phyloP scores from a whole-genome alignment of 2,797 vertebrate species.

The Sebastes ruberrimus region DNA sequence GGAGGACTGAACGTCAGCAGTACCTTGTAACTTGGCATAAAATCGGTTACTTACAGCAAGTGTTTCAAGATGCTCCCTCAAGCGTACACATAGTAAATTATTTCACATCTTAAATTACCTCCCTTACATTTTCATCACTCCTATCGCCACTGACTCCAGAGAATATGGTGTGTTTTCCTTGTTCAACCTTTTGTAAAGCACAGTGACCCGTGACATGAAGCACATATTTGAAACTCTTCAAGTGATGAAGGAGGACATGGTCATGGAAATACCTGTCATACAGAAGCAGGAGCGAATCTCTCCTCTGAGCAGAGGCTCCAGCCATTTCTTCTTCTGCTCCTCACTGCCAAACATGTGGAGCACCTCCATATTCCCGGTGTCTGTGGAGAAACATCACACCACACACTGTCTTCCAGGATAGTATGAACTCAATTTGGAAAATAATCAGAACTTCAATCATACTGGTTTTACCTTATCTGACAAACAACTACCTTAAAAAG shows the following conservation, averaged over 20 bases:
- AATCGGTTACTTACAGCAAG: neutral
- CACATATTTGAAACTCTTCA: neutral
- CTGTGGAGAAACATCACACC: slow-evolving; percentile 67
- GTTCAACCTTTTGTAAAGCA: neutral
- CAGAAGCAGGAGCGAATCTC: slow-evolving; percentile 94
- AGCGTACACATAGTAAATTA: neutral
- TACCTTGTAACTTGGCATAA: neutral
- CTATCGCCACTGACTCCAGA: neutral
- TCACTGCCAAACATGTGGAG: slow-evolving; percentile 92
- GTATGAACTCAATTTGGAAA: neutral
- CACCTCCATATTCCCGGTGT: slow-evolving; percentile 96
- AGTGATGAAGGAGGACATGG: neutral
- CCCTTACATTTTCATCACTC: neutral
- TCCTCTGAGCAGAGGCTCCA: slow-evolving; percentile 91
- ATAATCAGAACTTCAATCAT: neutral
- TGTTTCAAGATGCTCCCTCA: neutral
- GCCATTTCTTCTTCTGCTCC: slow-evolving; percentile 91
- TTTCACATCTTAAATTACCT: neutral
- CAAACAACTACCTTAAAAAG: neutral
- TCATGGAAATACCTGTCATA: slow-evolving; percentile 89
- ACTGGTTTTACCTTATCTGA: neutral
- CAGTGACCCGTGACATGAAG: neutral
- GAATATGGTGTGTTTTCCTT: neutral
- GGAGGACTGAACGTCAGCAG: neutral
- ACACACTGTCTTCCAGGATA: neutral